Evolutionary conservation across 2,113 vertebrate species (phyloP).

Genomic region (Vicugna pacos): DNA sequence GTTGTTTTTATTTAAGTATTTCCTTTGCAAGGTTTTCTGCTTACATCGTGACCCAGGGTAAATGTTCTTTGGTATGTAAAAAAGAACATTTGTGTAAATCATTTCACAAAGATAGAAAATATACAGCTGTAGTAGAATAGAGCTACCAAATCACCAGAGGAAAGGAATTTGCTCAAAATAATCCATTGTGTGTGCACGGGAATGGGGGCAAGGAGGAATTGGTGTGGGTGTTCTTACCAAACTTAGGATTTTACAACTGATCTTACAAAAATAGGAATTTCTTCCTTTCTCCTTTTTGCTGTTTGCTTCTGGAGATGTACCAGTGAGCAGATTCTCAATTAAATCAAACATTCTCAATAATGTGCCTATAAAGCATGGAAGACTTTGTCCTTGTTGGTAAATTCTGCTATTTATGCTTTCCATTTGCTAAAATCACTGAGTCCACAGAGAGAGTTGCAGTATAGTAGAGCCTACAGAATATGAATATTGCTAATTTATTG

Average conservation of each 20-base stretch:
- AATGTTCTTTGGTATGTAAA: neutral
- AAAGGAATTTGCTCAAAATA: neutral
- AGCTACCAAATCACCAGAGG: neutral
- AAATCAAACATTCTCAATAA: neutral
- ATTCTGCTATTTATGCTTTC: neutral
- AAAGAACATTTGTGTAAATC: neutral
- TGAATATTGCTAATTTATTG: neutral
- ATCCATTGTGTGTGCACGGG: neutral
- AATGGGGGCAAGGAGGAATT: fast-evolving
- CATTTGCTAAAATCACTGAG: constrained; percentile 19
- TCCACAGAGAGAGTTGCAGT: neutral
- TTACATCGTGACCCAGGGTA: neutral
- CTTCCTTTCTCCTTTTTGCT: neutral
- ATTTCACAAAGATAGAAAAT: neutral
- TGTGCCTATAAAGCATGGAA: neutral
- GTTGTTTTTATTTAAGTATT: constrained; percentile 12
- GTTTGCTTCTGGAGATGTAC: neutral
- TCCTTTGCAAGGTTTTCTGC: neutral
- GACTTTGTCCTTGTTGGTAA: neutral
- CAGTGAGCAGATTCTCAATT: neutral
- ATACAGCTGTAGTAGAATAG: neutral
- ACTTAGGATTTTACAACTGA: neutral
- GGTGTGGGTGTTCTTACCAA: neutral
- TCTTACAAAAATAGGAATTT: constrained; percentile 16
- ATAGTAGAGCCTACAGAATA: neutral